Evolutionary conservation across 2,888 invertebrate genomes (phyloP).

Genomic region (Trichogramma evanescens): DNA sequence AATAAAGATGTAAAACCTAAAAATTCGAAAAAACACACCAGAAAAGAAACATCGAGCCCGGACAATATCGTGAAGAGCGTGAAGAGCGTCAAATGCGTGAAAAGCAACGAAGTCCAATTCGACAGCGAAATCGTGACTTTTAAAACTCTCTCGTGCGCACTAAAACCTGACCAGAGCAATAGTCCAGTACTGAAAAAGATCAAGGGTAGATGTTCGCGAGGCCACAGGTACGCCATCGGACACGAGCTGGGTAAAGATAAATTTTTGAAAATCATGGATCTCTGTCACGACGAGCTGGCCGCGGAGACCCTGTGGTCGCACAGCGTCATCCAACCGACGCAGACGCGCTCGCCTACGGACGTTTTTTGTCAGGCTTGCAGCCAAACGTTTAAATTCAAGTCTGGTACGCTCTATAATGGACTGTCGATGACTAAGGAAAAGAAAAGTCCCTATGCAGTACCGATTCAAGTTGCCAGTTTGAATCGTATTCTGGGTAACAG

Average conservation of each 20-base stretch:
- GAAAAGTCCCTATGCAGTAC: too few relatives aligned
- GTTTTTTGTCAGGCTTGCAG: too few relatives aligned
- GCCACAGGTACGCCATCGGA: slow-evolving; percentile 6
- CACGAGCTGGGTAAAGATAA: background rate
- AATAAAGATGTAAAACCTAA: too few relatives aligned
- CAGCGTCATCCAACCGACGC: slow-evolving; percentile 45
- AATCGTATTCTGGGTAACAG: too few relatives aligned
- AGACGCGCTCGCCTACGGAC: background rate
- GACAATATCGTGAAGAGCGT: background rate
- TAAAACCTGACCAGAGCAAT: slow-evolving; percentile 3
- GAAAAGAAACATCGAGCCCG: background rate
- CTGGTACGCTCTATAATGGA: background rate
- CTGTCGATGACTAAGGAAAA: slow-evolving; percentile 29
- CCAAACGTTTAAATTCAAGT: slow-evolving; percentile 1
- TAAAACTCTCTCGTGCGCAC: slow-evolving; percentile 7
- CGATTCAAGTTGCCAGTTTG: too few relatives aligned
- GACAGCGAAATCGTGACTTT: background rate
- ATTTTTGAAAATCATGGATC: slow-evolving; percentile 38
- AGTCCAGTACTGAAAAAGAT: background rate
- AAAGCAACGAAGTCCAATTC: background rate
- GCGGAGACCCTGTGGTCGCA: slow-evolving; percentile 53
- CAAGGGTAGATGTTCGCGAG: background rate
- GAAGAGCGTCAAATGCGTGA: slow-evolving; percentile 30
- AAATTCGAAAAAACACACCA: background rate
- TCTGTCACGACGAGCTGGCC: slow-evolving; percentile 52